These are phyloP conservation scores for Cyrtodaria siliqua DNA, from an alignment of 2,888 invertebrate genomes.

Conservation along the genomic window DNA sequence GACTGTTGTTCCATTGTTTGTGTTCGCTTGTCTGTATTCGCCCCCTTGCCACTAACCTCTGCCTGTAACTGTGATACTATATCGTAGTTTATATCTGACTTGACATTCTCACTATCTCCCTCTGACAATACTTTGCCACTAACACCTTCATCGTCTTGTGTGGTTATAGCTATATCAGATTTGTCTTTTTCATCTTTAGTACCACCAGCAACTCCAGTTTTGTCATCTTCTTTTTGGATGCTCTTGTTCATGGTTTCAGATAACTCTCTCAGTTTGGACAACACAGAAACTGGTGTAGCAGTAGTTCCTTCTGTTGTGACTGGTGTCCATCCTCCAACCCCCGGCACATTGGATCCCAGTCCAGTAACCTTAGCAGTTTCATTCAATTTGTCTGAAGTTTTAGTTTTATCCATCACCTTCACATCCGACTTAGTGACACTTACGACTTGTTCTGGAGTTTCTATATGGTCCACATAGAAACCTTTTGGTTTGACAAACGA, in stretches of 20 bases:
- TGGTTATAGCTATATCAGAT: background rate
- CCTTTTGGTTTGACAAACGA: slow-evolving; percentile 37
- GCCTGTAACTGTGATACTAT: slow-evolving; percentile 46
- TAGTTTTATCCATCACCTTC: no score
- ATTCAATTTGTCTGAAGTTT: no score
- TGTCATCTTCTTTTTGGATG: no score
- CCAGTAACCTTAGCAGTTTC: no score
- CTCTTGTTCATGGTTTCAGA: background rate
- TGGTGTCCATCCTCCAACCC: background rate
- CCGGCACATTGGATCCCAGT: slow-evolving; percentile 2
- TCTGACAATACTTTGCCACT: slow-evolving; percentile 6
- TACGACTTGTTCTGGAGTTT: background rate
- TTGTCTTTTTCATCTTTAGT: background rate
- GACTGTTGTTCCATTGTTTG: slow-evolving; percentile 6
- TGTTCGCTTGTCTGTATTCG: background rate
- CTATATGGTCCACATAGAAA: slow-evolving; percentile 54
- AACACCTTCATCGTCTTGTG: background rate
- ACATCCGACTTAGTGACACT: background rate
- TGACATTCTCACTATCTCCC: background rate
- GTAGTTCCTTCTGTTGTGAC: background rate
- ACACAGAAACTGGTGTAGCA: background rate
- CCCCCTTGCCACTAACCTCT: slow-evolving; percentile 35
- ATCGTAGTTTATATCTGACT: slow-evolving; percentile 14
- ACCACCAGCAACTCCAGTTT: background rate
- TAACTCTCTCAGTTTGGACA: background rate